A percentile compares a stretch with the other conserved stretches of the same genome.
Conservation (phyloP, 2,888 invertebrate genomes). For the Blastobasis adustella region DNA sequence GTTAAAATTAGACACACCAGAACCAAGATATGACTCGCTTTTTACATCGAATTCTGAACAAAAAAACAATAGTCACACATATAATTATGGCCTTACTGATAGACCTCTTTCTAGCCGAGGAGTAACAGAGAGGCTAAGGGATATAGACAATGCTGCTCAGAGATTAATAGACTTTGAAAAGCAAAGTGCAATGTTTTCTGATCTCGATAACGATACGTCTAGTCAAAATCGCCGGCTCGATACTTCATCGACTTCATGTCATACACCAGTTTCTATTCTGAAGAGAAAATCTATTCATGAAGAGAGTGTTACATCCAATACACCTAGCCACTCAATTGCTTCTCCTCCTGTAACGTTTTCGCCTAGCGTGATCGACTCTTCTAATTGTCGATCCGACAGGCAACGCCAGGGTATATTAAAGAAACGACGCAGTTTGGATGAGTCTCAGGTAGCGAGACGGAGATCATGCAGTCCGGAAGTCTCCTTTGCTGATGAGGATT, state of each 20-base stretch:
- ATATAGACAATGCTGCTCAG: slow-evolving; percentile 71
- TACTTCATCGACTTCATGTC: slow-evolving; percentile 50
- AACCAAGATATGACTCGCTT: slow-evolving; percentile 50
- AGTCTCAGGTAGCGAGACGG: slow-evolving; percentile 80
- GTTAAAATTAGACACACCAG: slow-evolving; percentile 53
- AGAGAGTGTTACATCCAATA: slow-evolving; percentile 59
- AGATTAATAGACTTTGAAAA: slow-evolving; percentile 72
- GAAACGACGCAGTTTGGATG: slow-evolving; percentile 88
- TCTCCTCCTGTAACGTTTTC: slow-evolving; percentile 88
- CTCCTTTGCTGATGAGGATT: slow-evolving; percentile 73
- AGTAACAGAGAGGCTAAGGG: slow-evolving; percentile 62
- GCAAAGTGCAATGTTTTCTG: slow-evolving; percentile 72
- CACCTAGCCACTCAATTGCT: slow-evolving; percentile 69
- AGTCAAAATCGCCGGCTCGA: slow-evolving; percentile 70
- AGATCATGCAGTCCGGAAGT: slow-evolving; percentile 83
- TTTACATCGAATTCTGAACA: slow-evolving; percentile 51
- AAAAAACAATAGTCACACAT: slow-evolving; percentile 46
- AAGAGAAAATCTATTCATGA: slow-evolving; percentile 79
- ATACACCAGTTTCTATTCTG: slow-evolving; percentile 78
- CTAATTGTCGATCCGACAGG: slow-evolving; percentile 68
- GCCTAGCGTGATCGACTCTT: slow-evolving; percentile 81
- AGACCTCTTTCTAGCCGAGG: slow-evolving; percentile 48
- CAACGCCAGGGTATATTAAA: slow-evolving; percentile 87
- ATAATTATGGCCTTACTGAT: slow-evolving; percentile 50
- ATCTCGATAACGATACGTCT: slow-evolving; percentile 69